Evolutionary conservation across 2,113 vertebrate species (phyloP).

Genomic region (Gasterosteus aculeatus): DNA sequence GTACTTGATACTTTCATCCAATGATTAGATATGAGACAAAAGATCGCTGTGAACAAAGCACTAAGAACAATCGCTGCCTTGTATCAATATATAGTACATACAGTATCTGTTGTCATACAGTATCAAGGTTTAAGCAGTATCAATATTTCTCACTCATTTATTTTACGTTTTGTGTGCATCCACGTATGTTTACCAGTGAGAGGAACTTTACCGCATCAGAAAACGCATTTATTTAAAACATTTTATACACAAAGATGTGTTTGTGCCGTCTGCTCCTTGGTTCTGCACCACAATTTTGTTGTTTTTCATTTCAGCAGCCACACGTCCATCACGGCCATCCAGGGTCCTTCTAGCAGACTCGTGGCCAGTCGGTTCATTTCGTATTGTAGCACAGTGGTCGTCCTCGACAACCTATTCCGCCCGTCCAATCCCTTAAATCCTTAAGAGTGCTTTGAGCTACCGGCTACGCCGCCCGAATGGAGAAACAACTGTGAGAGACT

Average conservation of each 20-base stretch:
- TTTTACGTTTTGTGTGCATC: background rate
- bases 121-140: no score
- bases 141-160: conserved; percentile 2
- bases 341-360: conserved; percentile 36
- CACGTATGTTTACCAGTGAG: background rate
- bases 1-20: no score
- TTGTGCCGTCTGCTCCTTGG: background rate
- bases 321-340: conserved; percentile 42
- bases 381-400: conserved; percentile 39
- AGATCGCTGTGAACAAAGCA: no score
- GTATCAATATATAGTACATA: no score
- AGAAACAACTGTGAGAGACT: conserved; percentile 18
- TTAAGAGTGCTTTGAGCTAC: conserved; percentile 47
- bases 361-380: conserved; percentile 35
- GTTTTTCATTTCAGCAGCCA: background rate
- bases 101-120: no score
- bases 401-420: conserved; percentile 28
- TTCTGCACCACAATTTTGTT: background rate
- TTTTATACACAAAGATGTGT: background rate
- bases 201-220: background rate
- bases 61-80: background rate
- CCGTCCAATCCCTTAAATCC: conserved; percentile 66
- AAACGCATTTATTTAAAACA: background rate
- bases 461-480: conserved; percentile 33
- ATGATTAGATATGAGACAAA: no score